phyloP scores from a whole-genome alignment of 2,888 invertebrate genomes.

The Tanypteryx hageni region DNA sequence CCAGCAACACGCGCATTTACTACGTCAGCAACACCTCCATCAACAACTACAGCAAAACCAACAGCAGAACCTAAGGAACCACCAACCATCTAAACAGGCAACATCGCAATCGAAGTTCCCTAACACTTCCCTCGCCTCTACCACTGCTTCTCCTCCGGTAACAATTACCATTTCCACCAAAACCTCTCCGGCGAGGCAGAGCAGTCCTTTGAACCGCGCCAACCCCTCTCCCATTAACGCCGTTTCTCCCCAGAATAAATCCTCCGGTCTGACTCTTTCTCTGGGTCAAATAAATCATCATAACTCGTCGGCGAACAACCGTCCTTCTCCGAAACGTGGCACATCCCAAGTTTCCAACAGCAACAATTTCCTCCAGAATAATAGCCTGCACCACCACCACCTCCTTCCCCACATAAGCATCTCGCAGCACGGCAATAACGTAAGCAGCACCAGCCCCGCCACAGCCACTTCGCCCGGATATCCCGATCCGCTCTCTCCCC shows the following conservation, averaged over 20 bases:
- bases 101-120: not conserved
- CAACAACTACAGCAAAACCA: not conserved
- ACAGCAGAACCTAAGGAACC: slow-evolving; percentile 15
- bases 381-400: not conserved
- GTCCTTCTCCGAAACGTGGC: slow-evolving; percentile 49
- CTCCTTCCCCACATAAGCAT: slow-evolving; percentile 40
- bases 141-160: slow-evolving; percentile 4
- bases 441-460: slow-evolving; percentile 42
- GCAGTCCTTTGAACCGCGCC: slow-evolving; percentile 35
- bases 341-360: slow-evolving; percentile 29
- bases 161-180: slow-evolving; percentile 40
- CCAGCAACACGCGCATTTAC: slow-evolving; percentile 9
- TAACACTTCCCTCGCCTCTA: not conserved
- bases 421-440: slow-evolving; percentile 27
- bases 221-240: slow-evolving; percentile 46
- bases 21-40: slow-evolving; percentile 1
- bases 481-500: slow-evolving; percentile 26
- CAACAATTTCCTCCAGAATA: slow-evolving; percentile 15
- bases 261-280: slow-evolving; percentile 40
- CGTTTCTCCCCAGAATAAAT: slow-evolving; percentile 21
- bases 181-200: slow-evolving; percentile 30
- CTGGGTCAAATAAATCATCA: slow-evolving; percentile 51
- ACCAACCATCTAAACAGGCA: not conserved
- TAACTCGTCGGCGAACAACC: slow-evolving; percentile 20
- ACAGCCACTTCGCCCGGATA: slow-evolving; percentile 42